Evolutionary conservation across 2,888 invertebrate genomes (phyloP), one percentile per base, ranked within the genome.

Genomic region (Acanthococcus lagerstroemiae): DNA sequence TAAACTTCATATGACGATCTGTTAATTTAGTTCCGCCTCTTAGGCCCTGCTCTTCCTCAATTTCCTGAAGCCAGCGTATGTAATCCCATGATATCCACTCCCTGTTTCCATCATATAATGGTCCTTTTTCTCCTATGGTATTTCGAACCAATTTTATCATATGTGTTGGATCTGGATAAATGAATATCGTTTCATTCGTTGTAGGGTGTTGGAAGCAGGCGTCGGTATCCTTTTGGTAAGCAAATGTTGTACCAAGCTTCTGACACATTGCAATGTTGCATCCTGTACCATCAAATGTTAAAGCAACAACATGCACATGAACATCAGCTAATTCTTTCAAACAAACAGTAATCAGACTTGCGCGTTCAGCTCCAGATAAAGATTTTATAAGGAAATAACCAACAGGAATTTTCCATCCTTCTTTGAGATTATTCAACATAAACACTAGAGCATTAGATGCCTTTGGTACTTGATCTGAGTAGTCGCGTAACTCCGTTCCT

Each of bases 81-180:
- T 58, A 69, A 15, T 60, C 55, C 70, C 70, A 69, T n/a, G 68
- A 54, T 68, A 69, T 44, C 17, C 0, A 22, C 15, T 21, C 5
- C 12, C 24, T 19, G 15, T 63, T 44, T n/a, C 6, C 7, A 44
- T 58, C 50, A 24, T 45, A 27, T 22, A 54, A 44, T 44, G 48
- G 48, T 17, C 48, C 48, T 7, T 6, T 17, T 17, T 48, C 48
- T 6, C 6, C 48, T 17, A 7, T 37, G 19, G 44, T 22, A 15
- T 63, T 52, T 21, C 9, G 37, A 1, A 24, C 17, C 9, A 44
- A 22, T 4, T 63, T 54, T 9, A 54, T 21, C 52, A 30, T 69
- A 27, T 69, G 70, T 55, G 67, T 63, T 17, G 69, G 67, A 60
- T 71, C 70, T 21, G 69, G 60, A 21, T 71, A 67, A 22, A 70